Conservation (phyloP, 1,140 invertebrate species). For the Leucophenga varia region DNA sequence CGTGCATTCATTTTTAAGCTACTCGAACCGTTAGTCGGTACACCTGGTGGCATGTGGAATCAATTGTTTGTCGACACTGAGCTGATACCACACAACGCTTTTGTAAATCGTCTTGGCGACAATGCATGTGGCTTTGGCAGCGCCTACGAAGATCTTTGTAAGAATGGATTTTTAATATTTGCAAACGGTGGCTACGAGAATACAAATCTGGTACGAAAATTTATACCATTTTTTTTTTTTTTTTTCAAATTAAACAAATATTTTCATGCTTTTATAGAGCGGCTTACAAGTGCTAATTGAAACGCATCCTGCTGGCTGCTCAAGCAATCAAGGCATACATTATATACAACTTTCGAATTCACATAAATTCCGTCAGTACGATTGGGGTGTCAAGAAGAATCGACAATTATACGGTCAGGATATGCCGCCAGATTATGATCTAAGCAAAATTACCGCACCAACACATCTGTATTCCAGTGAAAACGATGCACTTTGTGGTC, state of each 20-base stretch:
- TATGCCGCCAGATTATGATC: constrained; percentile 60
- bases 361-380: constrained; percentile 51
- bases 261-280: constrained; percentile 24
- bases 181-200: constrained; percentile 41
- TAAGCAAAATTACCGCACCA: constrained; percentile 63
- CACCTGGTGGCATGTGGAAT: constrained; percentile 47
- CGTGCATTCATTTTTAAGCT: constrained; percentile 26
- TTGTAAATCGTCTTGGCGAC: constrained; percentile 34
- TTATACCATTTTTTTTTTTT: neutral
- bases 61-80: constrained; percentile 29
- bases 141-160: constrained; percentile 20
- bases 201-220: constrained; percentile 32
- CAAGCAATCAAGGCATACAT: constrained; percentile 58
- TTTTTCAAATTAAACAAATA: neutral
- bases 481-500: constrained; percentile 61
- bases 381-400: constrained; percentile 58
- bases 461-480: constrained; percentile 62
- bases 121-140: constrained; percentile 20
- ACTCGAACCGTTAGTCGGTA: constrained; percentile 30
- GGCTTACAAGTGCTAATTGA: constrained; percentile 56
- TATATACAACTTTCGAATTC: constrained; percentile 54
- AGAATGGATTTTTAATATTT: constrained; percentile 34
- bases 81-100: constrained; percentile 34
- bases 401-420: constrained; percentile 54
- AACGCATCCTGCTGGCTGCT: constrained; percentile 58